These are phyloP conservation scores for Microtus pennsylvanicus DNA, from an alignment of 2,113 vertebrate species.

Conservation along the genomic window DNA sequence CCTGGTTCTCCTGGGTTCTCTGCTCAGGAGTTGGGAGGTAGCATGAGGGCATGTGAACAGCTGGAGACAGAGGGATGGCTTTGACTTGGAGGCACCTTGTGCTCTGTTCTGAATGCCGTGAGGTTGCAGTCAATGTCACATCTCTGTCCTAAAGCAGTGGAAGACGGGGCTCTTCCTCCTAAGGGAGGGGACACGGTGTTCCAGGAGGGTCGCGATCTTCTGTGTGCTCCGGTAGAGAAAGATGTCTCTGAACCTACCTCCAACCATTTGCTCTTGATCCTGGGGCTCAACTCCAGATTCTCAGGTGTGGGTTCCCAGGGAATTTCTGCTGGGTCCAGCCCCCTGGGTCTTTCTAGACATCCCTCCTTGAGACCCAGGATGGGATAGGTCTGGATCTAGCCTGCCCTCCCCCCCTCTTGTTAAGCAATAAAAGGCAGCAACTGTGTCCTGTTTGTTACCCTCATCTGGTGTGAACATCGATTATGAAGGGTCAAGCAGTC, in stretches of 20 bases:
- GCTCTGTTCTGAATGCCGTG: neutral
- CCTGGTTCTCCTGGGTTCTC: neutral
- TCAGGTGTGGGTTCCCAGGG: neutral
- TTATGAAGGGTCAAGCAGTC: neutral
- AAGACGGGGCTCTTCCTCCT: neutral
- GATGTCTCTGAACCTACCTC: neutral
- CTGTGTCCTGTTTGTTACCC: neutral
- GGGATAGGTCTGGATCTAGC: neutral
- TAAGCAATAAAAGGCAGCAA: constrained; percentile 73
- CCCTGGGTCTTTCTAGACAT: neutral
- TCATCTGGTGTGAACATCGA: neutral
- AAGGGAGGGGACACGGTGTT: neutral
- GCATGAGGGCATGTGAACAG: neutral
- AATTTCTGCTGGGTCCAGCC: neutral
- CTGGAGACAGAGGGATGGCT: neutral
- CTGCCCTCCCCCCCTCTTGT: neutral
- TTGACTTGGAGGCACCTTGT: neutral
- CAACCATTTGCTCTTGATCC: neutral
- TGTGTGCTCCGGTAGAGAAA: fast-evolving
- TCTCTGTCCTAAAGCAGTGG: neutral
- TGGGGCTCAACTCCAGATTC: neutral
- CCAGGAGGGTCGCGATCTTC: neutral
- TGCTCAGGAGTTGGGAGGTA: neutral
- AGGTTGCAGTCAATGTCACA: neutral
- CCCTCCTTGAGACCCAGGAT: neutral